Base-by-base conservation (phyloP, 2,113 vertebrate genomes). In the Oncorhynchus tshawytscha region DNA sequence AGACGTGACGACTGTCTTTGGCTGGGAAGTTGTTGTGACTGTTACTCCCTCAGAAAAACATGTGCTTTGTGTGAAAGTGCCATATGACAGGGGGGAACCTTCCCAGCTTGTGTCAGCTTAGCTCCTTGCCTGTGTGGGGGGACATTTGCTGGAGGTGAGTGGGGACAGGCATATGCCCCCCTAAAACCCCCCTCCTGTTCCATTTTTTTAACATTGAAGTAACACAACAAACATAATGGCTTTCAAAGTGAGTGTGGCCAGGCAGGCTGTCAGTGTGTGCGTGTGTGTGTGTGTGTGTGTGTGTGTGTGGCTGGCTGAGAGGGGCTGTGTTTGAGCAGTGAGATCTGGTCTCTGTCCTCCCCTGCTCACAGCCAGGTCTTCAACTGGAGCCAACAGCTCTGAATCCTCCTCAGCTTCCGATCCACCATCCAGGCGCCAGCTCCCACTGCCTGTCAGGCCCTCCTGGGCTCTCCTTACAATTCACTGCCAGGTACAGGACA, bases 271-370 rank as follows among this genome's bases (percentile, higher is more conserved):
- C 83, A 81, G 84, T 71, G 83, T 74, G 92, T 74, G 92, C 86
- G 92, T 70, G 68, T 70, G 68, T 70, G 68, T 70, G 68, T 91
- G 92, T 91, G 91, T 90, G 31, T 34, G 31, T 34, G 31, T 34
- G 31, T 34, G 31, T 34, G 31, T 34, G 31, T 34, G 27, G 27
- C 91, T 93, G 91, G 93, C 92, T 92, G 91, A 73, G 92, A 87
- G 93, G 94, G 92, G 87, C 90, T 93, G 92, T 95, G 93, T 94
- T 94, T 95, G 93, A 95, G 94, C 93, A 94, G 92, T 90, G 90
- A 95, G 94, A 94, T 94, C 93, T 93, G 95, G 93, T 93, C 94
- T 92, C 92, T 94, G 94, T 94, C 95, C 94, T 94, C 94, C 95
- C 69, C 71, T 60, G 29, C 71, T 94, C 94, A 92, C 93, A 94